Evolutionary conservation across 2,888 invertebrate species (phyloP).

Genomic region (Palloptera scutellata): DNA sequence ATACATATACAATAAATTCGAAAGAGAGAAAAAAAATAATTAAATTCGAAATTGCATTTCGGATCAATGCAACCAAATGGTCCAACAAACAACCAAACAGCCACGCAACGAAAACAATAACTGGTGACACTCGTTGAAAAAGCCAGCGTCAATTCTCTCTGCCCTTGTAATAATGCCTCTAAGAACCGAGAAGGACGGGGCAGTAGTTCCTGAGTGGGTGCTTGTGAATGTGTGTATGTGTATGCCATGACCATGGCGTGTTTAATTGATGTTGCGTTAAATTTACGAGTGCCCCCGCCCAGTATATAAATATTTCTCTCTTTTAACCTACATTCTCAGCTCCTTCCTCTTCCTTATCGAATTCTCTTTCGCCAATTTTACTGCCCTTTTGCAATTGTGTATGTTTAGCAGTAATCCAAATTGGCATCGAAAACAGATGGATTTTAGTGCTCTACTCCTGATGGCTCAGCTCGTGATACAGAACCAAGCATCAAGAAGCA

Average conservation of each 20-base stretch:
- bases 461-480: background rate
- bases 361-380: no score
- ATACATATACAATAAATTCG: background rate
- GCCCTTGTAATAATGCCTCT: background rate
- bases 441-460: no score
- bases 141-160: slow-evolving; percentile 19
- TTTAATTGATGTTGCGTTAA: slow-evolving; percentile 36
- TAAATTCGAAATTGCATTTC: slow-evolving; percentile 19
- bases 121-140: slow-evolving; percentile 26
- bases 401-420: no score
- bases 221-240: no score
- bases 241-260: slow-evolving; percentile 15
- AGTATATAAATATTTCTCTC: background rate
- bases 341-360: no score
- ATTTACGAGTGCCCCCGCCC: slow-evolving; percentile 24
- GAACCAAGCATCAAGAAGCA: background rate
- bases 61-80: slow-evolving; percentile 13
- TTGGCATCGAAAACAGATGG: no score
- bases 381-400: no score
- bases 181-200: no score
- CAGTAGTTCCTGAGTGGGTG: no score
- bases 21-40: slow-evolving; percentile 8
- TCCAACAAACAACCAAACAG: background rate
- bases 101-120: slow-evolving; percentile 8
- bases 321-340: background rate